phyloP scores from a whole-genome alignment of 1,140 invertebrate species.

The Lasioglossum albipes region DNA sequence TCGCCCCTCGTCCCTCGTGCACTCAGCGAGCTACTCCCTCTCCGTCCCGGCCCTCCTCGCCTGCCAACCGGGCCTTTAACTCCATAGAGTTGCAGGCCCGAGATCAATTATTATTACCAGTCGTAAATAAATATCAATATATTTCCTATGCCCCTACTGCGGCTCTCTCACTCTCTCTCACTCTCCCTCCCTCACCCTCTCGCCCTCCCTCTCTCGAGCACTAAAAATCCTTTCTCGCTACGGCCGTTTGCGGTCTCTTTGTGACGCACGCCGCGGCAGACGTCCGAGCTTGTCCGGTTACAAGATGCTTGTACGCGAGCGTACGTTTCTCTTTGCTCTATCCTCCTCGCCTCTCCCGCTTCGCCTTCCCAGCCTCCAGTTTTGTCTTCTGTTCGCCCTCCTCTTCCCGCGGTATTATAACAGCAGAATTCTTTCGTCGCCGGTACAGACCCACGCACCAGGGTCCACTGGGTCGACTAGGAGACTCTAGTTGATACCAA shows the following conservation, averaged over 20 bases:
- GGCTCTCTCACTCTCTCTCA: background rate
- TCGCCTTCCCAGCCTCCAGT: constrained; percentile 19
- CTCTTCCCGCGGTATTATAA: constrained; percentile 38
- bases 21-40: constrained; percentile 15
- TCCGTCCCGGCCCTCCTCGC: background rate
- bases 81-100: constrained; percentile 53
- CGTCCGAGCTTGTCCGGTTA: constrained; percentile 66
- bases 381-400: constrained; percentile 14
- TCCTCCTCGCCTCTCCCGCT: constrained; percentile 37
- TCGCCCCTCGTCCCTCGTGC: background rate
- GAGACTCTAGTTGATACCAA: constrained; percentile 42
- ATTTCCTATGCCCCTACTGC: constrained; percentile 54
- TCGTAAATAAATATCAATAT: constrained; percentile 71
- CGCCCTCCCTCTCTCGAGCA: constrained; percentile 26
- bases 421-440: constrained; percentile 44
- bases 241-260: constrained; percentile 64
- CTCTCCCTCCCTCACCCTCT: background rate
- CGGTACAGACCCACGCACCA: constrained; percentile 40
- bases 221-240: constrained; percentile 62
- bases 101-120: constrained; percentile 72
- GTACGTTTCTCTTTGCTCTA: constrained; percentile 58
- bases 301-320: constrained; percentile 64
- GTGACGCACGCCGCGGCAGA: constrained; percentile 63
- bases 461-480: background rate
- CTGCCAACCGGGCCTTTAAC: background rate